Conservation (phyloP, 2,797 vertebrate species). For the Myiothlypis coronata region DNA sequence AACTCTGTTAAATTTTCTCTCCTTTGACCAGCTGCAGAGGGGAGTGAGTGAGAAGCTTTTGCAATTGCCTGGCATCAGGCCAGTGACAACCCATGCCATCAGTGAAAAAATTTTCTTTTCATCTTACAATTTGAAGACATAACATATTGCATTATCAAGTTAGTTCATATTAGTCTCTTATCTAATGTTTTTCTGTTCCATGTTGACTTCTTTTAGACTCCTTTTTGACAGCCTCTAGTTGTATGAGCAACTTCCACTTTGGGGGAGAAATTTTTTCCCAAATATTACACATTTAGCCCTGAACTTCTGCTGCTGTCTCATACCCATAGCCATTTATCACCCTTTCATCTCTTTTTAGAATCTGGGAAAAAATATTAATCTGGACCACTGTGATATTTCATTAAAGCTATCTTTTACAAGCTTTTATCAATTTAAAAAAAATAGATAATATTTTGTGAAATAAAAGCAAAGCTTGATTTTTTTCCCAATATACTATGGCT, state of each 20-base stretch:
- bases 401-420: background rate
- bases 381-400: background rate
- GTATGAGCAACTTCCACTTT: background rate
- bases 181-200: background rate
- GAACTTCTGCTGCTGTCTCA: background rate
- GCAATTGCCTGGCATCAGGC: rapidly evolving
- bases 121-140: background rate
- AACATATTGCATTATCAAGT: background rate
- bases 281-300: background rate
- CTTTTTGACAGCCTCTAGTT: background rate
- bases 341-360: background rate
- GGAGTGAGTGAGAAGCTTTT: too few species aligned
- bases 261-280: background rate
- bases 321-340: background rate
- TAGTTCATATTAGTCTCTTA: background rate
- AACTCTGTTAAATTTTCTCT: background rate
- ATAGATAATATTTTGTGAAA: background rate
- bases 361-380: background rate
- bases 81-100: background rate
- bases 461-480: background rate
- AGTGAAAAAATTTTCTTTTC: background rate
- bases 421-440: background rate
- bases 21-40: background rate
- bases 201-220: background rate
- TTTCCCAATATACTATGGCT: background rate